phyloP scores from a whole-genome alignment of 1,140 invertebrate species.

The Lethocerus indicus region DNA sequence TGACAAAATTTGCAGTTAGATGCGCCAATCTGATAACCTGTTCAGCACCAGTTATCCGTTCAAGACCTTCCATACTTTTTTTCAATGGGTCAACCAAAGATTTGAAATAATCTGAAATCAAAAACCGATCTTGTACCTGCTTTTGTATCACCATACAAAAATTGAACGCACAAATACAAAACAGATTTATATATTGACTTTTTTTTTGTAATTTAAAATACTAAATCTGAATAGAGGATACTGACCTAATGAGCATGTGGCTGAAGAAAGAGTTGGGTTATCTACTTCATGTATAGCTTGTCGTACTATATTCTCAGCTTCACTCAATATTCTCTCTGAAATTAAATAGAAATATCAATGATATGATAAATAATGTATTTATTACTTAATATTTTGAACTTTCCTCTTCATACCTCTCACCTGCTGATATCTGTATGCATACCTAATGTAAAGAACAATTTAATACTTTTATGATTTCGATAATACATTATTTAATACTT shows the following conservation, averaged over 20 bases:
- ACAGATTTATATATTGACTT: background rate
- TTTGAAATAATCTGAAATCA: conserved; percentile 34
- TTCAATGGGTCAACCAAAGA: conserved; percentile 28
- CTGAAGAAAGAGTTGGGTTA: conserved; percentile 45
- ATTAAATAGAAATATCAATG: conserved; percentile 22
- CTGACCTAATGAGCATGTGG: conserved; percentile 46
- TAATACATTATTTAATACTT: no score
- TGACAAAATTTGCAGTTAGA: conserved; percentile 37
- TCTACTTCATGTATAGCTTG: conserved; percentile 44
- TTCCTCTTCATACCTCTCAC: no score
- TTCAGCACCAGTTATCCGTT: conserved; percentile 6
- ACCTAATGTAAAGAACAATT: no score
- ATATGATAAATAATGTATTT: no score
- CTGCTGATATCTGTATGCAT: no score
- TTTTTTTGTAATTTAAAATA: background rate
- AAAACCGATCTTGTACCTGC: background rate
- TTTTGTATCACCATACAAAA: background rate
- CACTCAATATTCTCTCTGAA: conserved; percentile 35
- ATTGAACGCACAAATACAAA: no score
- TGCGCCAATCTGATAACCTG: conserved; percentile 30
- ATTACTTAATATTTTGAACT: no score
- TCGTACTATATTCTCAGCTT: conserved; percentile 38
- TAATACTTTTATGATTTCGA: no score
- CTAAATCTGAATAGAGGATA: no score
- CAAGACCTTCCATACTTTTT: conserved; percentile 15